phyloP scores from a whole-genome alignment of 2,113 vertebrate genomes.

The Mandrillus leucophaeus region DNA sequence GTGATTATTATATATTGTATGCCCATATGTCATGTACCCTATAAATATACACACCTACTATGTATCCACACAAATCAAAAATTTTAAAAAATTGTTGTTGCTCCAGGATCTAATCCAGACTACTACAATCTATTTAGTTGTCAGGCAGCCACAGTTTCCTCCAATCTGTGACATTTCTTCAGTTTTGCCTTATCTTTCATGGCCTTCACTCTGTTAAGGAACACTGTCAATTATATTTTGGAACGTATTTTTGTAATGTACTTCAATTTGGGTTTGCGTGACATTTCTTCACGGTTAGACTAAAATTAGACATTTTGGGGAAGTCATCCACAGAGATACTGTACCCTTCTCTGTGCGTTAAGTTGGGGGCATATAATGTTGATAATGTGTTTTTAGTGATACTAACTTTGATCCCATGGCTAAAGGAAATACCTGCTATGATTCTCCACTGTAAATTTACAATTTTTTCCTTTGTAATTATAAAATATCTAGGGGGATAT shows the following conservation, averaged over 20 bases:
- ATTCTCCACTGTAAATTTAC: neutral
- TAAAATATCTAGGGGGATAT: neutral
- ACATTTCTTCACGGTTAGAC: neutral
- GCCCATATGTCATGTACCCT: too few relatives aligned
- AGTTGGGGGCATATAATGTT: neutral
- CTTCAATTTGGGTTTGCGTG: neutral
- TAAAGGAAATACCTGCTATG: neutral
- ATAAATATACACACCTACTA: too few relatives aligned
- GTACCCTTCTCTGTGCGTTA: neutral
- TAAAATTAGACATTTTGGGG: neutral
- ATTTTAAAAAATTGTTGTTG: neutral
- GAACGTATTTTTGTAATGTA: neutral
- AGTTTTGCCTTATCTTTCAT: neutral
- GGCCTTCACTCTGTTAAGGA: neutral
- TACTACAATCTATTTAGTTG: neutral
- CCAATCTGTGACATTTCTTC: neutral
- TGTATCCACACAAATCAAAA: too few relatives aligned
- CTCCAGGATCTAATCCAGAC: neutral
- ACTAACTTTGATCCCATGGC: neutral
- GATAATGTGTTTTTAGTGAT: neutral
- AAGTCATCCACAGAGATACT: neutral
- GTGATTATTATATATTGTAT: too few relatives aligned
- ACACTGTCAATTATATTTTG: neutral
- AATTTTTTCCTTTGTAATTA: neutral
- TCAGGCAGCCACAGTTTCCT: neutral